These are phyloP conservation scores for Alosa sapidissima DNA, from an alignment of 2,797 vertebrate species.

Conservation along the genomic window DNA sequence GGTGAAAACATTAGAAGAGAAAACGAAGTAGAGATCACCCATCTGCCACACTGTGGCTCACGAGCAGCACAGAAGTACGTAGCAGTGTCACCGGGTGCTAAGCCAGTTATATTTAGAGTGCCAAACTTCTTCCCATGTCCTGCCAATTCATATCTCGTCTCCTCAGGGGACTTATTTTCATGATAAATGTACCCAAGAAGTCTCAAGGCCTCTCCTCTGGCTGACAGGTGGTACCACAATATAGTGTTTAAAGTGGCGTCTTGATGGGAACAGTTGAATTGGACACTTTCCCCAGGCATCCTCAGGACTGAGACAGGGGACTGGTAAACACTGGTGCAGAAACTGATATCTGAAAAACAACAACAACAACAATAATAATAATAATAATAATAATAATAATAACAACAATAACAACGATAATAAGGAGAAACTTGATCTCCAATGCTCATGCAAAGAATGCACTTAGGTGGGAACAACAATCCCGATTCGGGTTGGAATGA, in stretches of 20 bases:
- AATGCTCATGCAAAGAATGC: background rate
- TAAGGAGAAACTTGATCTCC: background rate
- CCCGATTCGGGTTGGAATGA: background rate
- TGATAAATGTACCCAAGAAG: conserved; percentile 38
- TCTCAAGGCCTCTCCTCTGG: background rate
- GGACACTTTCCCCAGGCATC: background rate
- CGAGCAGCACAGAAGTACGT: background rate
- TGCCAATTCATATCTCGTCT: background rate
- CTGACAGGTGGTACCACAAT: conserved; percentile 35
- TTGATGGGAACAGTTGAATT: conserved; percentile 32
- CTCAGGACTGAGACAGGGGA: background rate
- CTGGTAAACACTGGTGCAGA: conserved; percentile 27
- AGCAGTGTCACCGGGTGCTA: background rate
- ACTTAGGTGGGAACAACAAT: background rate
- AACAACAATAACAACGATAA: background rate
- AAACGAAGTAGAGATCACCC: background rate
- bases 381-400: too few species aligned
- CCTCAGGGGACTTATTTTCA: background rate
- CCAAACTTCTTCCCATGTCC: background rate
- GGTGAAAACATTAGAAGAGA: too few species aligned
- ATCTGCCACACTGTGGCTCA: background rate
- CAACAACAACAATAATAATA: background rate
- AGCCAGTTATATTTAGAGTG: background rate
- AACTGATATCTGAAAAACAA: background rate
- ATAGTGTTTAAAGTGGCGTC: conserved; percentile 36